Conservation (phyloP, 2,113 vertebrate genomes). For the Pterophyllum scalare region DNA sequence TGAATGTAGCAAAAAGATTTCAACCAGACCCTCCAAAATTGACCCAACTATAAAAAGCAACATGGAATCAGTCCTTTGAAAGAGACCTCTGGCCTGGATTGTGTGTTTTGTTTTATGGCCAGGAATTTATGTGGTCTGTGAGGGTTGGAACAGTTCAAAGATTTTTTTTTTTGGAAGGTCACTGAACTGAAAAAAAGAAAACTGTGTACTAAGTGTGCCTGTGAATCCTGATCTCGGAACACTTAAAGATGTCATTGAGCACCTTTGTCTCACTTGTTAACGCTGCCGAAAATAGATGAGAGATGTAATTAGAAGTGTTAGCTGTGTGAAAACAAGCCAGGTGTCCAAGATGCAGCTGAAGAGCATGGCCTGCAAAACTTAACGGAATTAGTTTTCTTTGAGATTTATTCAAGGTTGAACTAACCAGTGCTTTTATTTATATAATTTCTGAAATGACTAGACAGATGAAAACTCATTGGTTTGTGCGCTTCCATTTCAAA, state of each 20-base stretch:
- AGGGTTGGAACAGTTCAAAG: slow-evolving; percentile 47
- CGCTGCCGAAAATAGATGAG: slow-evolving; percentile 43
- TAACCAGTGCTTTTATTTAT: not conserved
- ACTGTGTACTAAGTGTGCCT: slow-evolving; percentile 38
- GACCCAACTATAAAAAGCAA: slow-evolving; percentile 30
- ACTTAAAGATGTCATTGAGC: slow-evolving; percentile 34
- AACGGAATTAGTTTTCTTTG: not conserved
- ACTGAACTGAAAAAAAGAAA: slow-evolving; percentile 31
- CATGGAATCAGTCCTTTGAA: slow-evolving; percentile 35
- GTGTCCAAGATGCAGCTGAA: slow-evolving; percentile 25
- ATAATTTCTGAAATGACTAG: accelerated
- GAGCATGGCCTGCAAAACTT: slow-evolving; percentile 22
- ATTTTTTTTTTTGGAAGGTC: slow-evolving; percentile 50
- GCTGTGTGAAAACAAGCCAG: slow-evolving; percentile 39
- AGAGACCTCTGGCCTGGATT: slow-evolving; percentile 50
- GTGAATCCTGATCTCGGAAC: slow-evolving; percentile 42
- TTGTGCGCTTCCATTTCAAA: not conserved
- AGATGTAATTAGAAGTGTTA: slow-evolving; percentile 49
- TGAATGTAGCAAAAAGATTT: slow-evolving; percentile 29
- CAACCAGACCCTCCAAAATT: slow-evolving; percentile 32
- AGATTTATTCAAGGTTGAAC: slow-evolving; percentile 2
- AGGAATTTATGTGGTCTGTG: slow-evolving; percentile 69
- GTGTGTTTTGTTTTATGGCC: slow-evolving; percentile 52
- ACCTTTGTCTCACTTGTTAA: slow-evolving; percentile 33
- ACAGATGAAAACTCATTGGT: not conserved